These are phyloP conservation scores for Vicugna pacos DNA, from an alignment of 2,113 vertebrate genomes.

Conservation along the genomic window DNA sequence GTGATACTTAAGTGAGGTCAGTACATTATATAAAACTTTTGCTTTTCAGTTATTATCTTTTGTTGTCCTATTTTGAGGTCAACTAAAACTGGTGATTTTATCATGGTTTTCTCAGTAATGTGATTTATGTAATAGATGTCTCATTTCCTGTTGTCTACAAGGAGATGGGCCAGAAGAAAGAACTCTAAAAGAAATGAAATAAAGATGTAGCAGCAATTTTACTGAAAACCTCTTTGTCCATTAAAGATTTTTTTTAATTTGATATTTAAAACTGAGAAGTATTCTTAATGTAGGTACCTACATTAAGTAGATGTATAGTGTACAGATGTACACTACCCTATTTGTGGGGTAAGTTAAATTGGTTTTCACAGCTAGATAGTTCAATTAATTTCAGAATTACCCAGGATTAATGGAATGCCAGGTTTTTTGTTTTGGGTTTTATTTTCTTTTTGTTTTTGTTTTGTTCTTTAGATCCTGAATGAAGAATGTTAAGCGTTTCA, in stretches of 20 bases:
- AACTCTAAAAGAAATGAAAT: conserved; percentile 71
- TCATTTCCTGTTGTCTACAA: conserved; percentile 63
- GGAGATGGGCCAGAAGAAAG: conserved; percentile 39
- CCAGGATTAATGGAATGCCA: not conserved
- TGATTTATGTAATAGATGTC: conserved; percentile 53
- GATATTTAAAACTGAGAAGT: conserved; percentile 74
- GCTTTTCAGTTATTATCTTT: conserved; percentile 30
- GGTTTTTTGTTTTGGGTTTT: not conserved
- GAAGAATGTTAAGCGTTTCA: not conserved
- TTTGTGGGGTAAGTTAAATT: not conserved
- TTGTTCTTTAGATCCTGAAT: not conserved
- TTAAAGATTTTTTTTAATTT: conserved; percentile 68
- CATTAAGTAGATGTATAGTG: not conserved
- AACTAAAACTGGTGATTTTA: conserved; percentile 54
- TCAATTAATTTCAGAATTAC: conserved; percentile 35
- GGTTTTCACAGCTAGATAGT: conserved; percentile 3
- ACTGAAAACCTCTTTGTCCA: not conserved
- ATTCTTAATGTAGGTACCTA: conserved; percentile 66
- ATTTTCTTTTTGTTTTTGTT: not conserved
- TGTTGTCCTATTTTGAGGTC: conserved; percentile 23
- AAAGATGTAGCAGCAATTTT: conserved; percentile 47
- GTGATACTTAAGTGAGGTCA: conserved; percentile 70
- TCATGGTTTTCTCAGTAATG: conserved; percentile 36
- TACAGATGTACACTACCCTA: not conserved
- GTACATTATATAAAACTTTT: conserved; percentile 61